Conservation (phyloP, 2,113 vertebrate genomes). For the Apeltes quadracus region DNA sequence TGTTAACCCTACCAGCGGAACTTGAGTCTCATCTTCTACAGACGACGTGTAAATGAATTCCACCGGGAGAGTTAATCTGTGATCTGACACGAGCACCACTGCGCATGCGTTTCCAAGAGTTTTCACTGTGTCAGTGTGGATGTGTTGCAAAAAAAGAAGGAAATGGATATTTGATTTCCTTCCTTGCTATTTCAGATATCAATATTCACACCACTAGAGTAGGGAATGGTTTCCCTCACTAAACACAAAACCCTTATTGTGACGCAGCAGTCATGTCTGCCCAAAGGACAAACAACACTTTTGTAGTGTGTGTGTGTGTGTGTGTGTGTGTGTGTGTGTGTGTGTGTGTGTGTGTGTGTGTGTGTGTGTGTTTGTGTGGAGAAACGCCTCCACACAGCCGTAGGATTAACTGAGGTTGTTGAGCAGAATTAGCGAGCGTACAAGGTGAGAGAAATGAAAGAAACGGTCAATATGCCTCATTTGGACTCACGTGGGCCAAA, state of each 20-base stretch:
- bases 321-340: too few species aligned
- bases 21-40: not conserved
- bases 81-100: constrained; percentile 3
- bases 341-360: too few species aligned
- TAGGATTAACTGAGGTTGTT: too few species aligned
- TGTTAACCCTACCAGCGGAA: not conserved
- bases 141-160: not conserved
- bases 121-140: not conserved
- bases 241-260: not conserved
- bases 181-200: not conserved
- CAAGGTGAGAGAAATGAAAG: constrained; percentile 23
- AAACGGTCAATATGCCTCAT: not conserved
- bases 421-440: constrained; percentile 1
- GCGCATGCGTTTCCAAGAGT: not conserved
- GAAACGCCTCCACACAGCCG: too few species aligned
- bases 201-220: not conserved
- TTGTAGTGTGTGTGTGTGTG: not conserved
- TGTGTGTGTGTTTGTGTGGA: too few species aligned
- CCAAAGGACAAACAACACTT: constrained; percentile 1
- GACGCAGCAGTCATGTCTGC: not conserved
- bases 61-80: not conserved
- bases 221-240: not conserved
- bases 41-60: not conserved
- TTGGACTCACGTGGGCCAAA: not conserved
- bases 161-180: not conserved